These are phyloP conservation scores for Glossosoma conforme DNA, from an alignment of 1,140 invertebrate genomes.

Conservation along the genomic window DNA sequence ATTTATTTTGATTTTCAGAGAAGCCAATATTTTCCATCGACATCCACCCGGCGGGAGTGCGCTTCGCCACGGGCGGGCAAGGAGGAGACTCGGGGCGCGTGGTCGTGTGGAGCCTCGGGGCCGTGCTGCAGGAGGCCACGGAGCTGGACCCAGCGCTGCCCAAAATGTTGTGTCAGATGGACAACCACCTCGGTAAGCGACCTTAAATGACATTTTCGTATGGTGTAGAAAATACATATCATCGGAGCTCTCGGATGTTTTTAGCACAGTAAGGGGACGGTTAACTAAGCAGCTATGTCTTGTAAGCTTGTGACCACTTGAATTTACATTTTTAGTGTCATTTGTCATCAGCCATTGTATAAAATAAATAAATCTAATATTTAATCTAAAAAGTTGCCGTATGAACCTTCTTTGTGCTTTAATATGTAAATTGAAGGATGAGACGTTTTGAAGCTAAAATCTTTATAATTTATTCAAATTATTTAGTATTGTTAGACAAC, in stretches of 20 bases:
- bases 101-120: conserved; percentile 92
- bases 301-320: not conserved
- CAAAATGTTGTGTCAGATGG: conserved; percentile 93
- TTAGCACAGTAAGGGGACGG: no score
- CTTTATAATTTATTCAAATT: no score
- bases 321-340: not conserved
- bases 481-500: no score
- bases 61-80: conserved; percentile 92
- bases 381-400: no score
- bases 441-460: no score
- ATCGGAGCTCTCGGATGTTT: no score
- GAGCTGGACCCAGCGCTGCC: conserved; percentile 78
- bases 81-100: conserved; percentile 83
- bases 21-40: conserved; percentile 96
- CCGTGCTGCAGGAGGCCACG: conserved; percentile 70
- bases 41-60: conserved; percentile 91
- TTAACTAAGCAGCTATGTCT: no score
- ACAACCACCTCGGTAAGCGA: conserved; percentile 74
- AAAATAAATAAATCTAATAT: not conserved
- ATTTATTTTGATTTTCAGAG: conserved; percentile 58
- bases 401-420: no score
- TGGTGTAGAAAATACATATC: no score
- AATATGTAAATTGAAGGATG: no score
- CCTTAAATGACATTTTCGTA: not conserved
- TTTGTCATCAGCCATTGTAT: not conserved